A percentile compares a stretch with the other conserved stretches of the same genome.
phyloP scores from a whole-genome alignment of 2,113 vertebrate genomes.

The Paralichthys olivaceus region DNA sequence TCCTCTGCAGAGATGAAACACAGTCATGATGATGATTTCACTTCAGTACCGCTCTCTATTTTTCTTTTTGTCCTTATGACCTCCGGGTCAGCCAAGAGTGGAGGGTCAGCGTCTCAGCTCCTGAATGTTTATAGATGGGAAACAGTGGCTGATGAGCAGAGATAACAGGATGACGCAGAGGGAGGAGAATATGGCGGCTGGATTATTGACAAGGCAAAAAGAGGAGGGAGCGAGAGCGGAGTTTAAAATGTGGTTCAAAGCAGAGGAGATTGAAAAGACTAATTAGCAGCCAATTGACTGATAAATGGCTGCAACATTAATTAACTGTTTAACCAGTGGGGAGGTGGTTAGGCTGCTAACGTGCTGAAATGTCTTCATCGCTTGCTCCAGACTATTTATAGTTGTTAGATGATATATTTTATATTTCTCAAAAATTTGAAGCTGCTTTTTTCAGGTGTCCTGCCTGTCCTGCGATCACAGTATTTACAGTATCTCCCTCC shows the following conservation, averaged over 20 bases:
- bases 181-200: slow-evolving; percentile 9
- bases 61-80: slow-evolving; percentile 28
- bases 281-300: slow-evolving; percentile 86
- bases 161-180: slow-evolving; percentile 56
- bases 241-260: slow-evolving; percentile 71
- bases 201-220: slow-evolving; percentile 62
- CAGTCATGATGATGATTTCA: slow-evolving; percentile 38
- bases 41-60: slow-evolving; percentile 32
- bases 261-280: slow-evolving; percentile 86
- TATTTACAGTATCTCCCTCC: slow-evolving; percentile 19
- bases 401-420: slow-evolving; percentile 18
- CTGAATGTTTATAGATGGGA: slow-evolving; percentile 68
- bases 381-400: slow-evolving; percentile 10
- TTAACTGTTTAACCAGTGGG: slow-evolving; percentile 83
- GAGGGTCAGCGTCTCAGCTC: slow-evolving; percentile 64
- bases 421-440: too few species aligned
- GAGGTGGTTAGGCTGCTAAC: slow-evolving; percentile 52
- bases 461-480: neutral
- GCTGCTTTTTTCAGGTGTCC: neutral
- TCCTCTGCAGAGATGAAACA: slow-evolving; percentile 41
- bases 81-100: slow-evolving; percentile 57
- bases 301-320: slow-evolving; percentile 87
- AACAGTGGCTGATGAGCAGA: slow-evolving; percentile 55
- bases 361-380: slow-evolving; percentile 35
- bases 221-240: slow-evolving; percentile 30